Evolutionary conservation across 2,797 vertebrate species (phyloP), one percentile per base, ranked within the genome.

Genomic region (Acanthurus leucopareius): DNA sequence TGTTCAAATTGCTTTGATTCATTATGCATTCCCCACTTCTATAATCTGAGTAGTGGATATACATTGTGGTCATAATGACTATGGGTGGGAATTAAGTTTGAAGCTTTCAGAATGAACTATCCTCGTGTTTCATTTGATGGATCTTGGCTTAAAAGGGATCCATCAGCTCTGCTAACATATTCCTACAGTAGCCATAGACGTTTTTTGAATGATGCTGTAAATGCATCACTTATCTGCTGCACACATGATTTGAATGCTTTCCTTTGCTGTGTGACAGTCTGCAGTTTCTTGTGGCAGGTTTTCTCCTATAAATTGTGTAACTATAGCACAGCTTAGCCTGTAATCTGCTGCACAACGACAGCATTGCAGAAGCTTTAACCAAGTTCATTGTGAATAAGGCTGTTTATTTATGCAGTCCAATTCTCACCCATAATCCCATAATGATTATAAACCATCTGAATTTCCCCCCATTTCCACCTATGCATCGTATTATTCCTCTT

Each of bases 111-210:
- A 67, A 58, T 75, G 44, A 61, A 58, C 3, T 28, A 28, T 63
- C 13, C 54, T 22, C 70, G 28, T 0, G 0, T 70, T 63, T 53
- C 28, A 45, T 75, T 20, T 69, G 22, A 64, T 72, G 45, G 32
- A 32, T 60, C 15, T n/a, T 4, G 22, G 56, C 56, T 78, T 22
- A 77, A 80, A 80, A 42, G 44, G 49, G 52, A 70, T 66, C 42
- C 5, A 45, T 57, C 42, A 32, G 47, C 9, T n/a, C 49, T 22
- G 2, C 66, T 13, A 38, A 40, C 28, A 53, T 19, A 78, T 81
- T 47, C 56, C 58, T 57, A 17, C 60, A 28, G 57, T 32, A 51
- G 51, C 22, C 32, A 47, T 11, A 25, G n/a, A 57, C 20, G 32
- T 81, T 68, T 22, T 60, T 56, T 72, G 32, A 70, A 22, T 11